Evolutionary conservation across 2,113 vertebrate genomes (phyloP), one percentile per base, ranked within the genome.

Genomic region (Oncorhynchus mykiss): DNA sequence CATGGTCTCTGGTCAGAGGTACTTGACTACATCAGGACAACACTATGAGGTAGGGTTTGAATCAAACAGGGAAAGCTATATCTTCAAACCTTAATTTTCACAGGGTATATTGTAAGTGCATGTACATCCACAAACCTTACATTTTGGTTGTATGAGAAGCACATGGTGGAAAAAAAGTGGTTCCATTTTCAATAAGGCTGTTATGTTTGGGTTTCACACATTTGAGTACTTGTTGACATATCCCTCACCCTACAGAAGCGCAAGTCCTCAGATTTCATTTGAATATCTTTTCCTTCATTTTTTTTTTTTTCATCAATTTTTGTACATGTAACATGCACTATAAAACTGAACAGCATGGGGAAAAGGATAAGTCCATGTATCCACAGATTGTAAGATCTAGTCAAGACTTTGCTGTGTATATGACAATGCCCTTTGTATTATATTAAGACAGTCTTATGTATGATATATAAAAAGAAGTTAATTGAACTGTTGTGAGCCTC

Each of bases 381-480:
- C 96, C 93, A 94, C 96, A 97, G 97, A 98, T 98, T 97, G 96
- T 98, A 98, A 96, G 96, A 97, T 95, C 96, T 97, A 97, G 97
- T 99, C 96, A 97, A 96, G 96, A 98, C 96, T 98, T 98, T 94
- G 96, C 97, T 98, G 96, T 98, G 97, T 99, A 97, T 99, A 99
- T 98, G 97, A 97, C 97, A 98, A 98, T 96, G 96, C 96, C 97
- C 96, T 99, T 99, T 99, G 97, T 99, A 98, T 98, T 97, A 98
- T 98, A 98, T 96, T 99, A 96, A 97, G 96, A 96, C 96, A 96
- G 96, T 99, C 97, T 97, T 98, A 98, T 98, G 97, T 99, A 98
- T 98, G 96, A 99, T 98, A 99, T 45, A 45, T 97, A 99, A 97
- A 98, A 99, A 98, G 96, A 97, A 98, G 95, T 97, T 98, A 97